Conservation (phyloP, 2,888 invertebrate genomes). For the Drosophila flavopinicola region DNA sequence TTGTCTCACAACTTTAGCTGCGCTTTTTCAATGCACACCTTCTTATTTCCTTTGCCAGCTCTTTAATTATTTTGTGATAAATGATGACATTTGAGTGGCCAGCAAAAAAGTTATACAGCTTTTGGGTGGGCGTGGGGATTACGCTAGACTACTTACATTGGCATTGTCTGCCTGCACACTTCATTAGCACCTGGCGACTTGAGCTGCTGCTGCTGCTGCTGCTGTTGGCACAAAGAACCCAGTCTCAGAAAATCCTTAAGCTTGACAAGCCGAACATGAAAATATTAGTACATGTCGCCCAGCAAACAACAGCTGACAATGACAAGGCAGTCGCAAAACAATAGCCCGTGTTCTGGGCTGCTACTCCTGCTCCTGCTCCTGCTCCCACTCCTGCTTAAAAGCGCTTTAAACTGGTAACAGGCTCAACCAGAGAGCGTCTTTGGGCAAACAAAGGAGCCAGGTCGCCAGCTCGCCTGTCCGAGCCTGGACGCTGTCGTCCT, state of each 20-base stretch:
- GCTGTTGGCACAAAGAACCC: conserved; percentile 22
- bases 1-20: conserved; percentile 48
- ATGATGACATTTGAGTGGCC: conserved; percentile 80
- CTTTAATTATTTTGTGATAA: conserved; percentile 84
- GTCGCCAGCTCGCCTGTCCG: conserved; percentile 14
- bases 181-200: conserved; percentile 74
- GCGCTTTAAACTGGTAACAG: conserved; percentile 71
- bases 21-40: conserved; percentile 50
- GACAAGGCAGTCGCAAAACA: conserved; percentile 62
- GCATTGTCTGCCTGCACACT: conserved; percentile 54
- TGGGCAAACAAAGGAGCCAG: conserved; percentile 51
- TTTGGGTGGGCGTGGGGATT: conserved; percentile 29
- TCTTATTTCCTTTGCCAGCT: conserved; percentile 8
- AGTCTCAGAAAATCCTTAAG: conserved; percentile 27
- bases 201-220: no score
- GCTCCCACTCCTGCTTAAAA: conserved; percentile 73
- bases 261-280: conserved; percentile 72
- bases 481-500: conserved; percentile 49
- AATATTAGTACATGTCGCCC: conserved; percentile 71
- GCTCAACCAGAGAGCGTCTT: conserved; percentile 52
- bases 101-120: conserved; percentile 35
- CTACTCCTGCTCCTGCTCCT: not conserved
- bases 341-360: conserved; percentile 33
- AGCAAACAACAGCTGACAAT: conserved; percentile 75
- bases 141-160: conserved; percentile 24